Base-by-base conservation (phyloP, 2,797 vertebrate genomes). In the Smutsia gigantea region DNA sequence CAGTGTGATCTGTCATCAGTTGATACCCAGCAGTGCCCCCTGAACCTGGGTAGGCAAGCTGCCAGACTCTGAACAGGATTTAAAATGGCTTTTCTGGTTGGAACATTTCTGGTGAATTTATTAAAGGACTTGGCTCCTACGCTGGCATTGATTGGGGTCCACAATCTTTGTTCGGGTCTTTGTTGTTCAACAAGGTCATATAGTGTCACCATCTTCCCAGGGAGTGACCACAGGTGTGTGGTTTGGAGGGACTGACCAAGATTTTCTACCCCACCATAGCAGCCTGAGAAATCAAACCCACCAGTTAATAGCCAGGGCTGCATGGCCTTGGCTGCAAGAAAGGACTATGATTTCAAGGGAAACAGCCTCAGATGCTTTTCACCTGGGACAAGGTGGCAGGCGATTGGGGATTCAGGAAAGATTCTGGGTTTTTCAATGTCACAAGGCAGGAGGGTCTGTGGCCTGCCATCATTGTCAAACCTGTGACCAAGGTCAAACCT, bases 351-450 rank as follows among this genome's bases (percentile, higher is more conserved):
- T 94, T 86, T 88, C 18, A 59, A 87, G 59, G 83, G 15, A 74
- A 81, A 71, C 42, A 42, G n/a, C 61, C 55, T 71, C 37, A 55
- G 78, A 72, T 23, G 51, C 27, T 61, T 94, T 31, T 96, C 29
- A 71, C 29, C 3, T 68, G 19, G 51, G 53, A 21, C 55, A 92
- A 59, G 27, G 42, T 59, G 12, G 68, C 25, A 90, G 21, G 19
- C 64, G 42, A 15, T 29, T 85, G 29, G 78, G 74, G 72, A 81
- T 55, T 66, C 27, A 12, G 25, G 59, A 66, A 75, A 78, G 27
- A 57, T 57, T 85, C 29, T 64, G 31, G 39, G 82, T 42, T 95
- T 96, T 92, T 91, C 6, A 18, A 51, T 91, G 90, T 71, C 53
- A 34, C 34, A 86, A 85, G 39, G 75, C 27, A 34, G 21, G 31